These are phyloP conservation scores for Chiroxiphia lanceolata DNA, from an alignment of 2,797 vertebrate genomes.

Conservation along the genomic window DNA sequence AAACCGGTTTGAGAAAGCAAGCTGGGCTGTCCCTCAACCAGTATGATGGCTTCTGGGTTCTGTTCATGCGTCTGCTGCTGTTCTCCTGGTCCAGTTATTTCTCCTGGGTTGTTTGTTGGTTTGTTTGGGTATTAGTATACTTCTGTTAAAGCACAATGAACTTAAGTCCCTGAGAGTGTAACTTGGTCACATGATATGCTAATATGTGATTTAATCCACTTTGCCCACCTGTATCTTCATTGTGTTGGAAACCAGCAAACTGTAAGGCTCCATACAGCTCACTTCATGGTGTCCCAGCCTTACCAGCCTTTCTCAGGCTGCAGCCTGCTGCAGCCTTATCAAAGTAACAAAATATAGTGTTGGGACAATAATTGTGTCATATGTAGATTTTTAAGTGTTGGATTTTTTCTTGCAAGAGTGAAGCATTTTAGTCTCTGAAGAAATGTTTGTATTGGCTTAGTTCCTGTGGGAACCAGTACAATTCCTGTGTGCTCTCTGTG, in stretches of 20 bases:
- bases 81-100: neutral
- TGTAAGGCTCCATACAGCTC: neutral
- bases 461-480: neutral
- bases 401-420: neutral
- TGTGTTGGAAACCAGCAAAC: neutral
- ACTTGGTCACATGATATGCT: neutral
- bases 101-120: neutral
- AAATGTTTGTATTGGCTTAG: neutral
- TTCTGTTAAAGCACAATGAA: neutral
- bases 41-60: neutral
- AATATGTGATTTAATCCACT: neutral
- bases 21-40: neutral
- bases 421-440: neutral
- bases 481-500: neutral
- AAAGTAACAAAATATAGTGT: neutral
- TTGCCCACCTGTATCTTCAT: fast-evolving
- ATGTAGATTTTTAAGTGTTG: neutral
- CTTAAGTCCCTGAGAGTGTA: neutral
- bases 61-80: neutral
- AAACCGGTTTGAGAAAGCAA: neutral
- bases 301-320: neutral
- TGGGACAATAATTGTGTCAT: neutral
- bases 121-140: neutral
- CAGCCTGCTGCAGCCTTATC: neutral
- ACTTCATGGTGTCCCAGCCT: neutral